Evolutionary conservation across 2,113 vertebrate genomes (phyloP).

Genomic region (Capricornis sumatraensis): DNA sequence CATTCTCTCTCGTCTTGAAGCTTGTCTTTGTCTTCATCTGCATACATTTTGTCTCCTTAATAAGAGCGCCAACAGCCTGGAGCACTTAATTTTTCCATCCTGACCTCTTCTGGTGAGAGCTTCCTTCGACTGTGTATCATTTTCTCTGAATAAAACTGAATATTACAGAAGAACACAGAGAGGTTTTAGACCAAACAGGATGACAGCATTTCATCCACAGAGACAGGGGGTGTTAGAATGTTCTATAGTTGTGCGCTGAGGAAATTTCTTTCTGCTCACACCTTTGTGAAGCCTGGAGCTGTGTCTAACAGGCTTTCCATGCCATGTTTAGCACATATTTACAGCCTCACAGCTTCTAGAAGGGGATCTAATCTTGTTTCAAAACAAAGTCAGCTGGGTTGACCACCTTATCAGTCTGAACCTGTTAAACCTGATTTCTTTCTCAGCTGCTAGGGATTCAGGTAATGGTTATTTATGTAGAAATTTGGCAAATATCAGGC

Average conservation of each 20-base stretch:
- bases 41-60: conserved; percentile 7
- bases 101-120: conserved; percentile 1
- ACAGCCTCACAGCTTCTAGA: conserved; percentile 54
- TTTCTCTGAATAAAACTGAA: conserved; percentile 25
- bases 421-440: conserved; percentile 56
- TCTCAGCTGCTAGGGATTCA: conserved; percentile 32
- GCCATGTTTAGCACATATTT: conserved; percentile 70
- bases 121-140: not conserved
- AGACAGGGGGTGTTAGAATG: conserved; percentile 46
- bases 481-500: conserved; percentile 52
- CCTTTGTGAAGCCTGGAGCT: conserved; percentile 61
- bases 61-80: not conserved
- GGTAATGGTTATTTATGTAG: conserved; percentile 47
- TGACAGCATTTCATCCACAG: conserved; percentile 31
- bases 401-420: conserved; percentile 61
- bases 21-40: not conserved
- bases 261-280: conserved; percentile 44
- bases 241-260: not conserved
- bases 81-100: conserved; percentile 1
- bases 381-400: conserved; percentile 49
- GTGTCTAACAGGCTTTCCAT: conserved; percentile 66
- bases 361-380: conserved; percentile 67
- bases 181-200: not conserved
- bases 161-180: conserved; percentile 8
- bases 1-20: not conserved